Evolutionary conservation across 2,797 vertebrate genomes (phyloP), one percentile per base, ranked within the genome.

Genomic region (Amphiprion clarkii): DNA sequence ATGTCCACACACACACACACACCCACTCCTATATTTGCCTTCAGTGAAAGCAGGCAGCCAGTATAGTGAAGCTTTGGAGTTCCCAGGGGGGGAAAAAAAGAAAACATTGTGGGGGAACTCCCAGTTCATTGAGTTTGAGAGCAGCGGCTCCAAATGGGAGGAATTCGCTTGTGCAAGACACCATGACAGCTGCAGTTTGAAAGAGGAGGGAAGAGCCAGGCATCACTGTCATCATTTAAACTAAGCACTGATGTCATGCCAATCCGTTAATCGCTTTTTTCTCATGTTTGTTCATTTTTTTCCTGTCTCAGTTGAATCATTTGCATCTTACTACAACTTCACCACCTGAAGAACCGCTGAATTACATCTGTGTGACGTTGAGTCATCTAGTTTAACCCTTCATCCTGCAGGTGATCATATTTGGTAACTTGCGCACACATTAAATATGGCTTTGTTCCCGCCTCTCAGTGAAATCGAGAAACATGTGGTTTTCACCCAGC

Each of bases 91-190:
- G 46, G 49, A 57, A 49, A 58, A 55, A 69, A 49, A 44, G 56
- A 56, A 79, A 63, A 75, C 60, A 82, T 83, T 82, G 48, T 76
- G 79, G 84, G 76, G 92, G 89, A 93, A 92, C 88, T 89, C 92
- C 90, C 91, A 78, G 65, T 49, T 76, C 71, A 67, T 42, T 71
- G 64, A 81, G 82, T 83, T 78, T 74, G 59, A 57, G 63, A 79
- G 71, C 74, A 85, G 88, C 85, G 83, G 57, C 92, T 82, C 83
- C 90, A 72, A 67, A 80, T 12, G 90, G 84, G 74, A 87, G 90
- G 87, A 93, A 93, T 92, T 57, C 59, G 78, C 67, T 63, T 56
- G 39, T 83, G 79, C 82, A 83, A 2, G 56, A 36, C 33, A 63
- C 4, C 1, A 8, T 33, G 71, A 64, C 62, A 71, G 62, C 81